Conservation (phyloP, 30 jellyfish, hydroid and myxozoan genomes). For the Aurelia sp. region DNA sequence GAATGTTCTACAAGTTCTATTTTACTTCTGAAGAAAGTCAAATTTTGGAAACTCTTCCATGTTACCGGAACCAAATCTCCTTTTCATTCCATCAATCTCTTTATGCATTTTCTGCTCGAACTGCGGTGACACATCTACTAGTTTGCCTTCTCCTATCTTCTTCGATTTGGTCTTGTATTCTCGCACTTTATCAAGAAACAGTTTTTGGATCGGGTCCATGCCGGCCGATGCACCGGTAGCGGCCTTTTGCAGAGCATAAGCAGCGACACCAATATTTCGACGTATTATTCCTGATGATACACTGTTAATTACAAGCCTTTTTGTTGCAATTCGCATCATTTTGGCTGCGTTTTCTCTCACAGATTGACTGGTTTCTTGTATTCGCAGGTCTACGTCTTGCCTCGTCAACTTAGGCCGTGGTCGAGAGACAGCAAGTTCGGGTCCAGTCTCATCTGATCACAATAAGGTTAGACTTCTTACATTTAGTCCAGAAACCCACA, state of each 20-base stretch:
- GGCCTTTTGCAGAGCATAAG: conserved; percentile 43
- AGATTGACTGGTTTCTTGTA: too few relatives aligned
- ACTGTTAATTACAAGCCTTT: too few relatives aligned
- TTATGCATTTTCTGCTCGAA: conserved; percentile 63
- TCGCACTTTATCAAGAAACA: conserved; percentile 76
- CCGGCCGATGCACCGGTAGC: conserved; percentile 1
- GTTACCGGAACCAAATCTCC: conserved; percentile 89
- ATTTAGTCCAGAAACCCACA: too few relatives aligned
- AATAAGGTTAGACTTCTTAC: too few relatives aligned
- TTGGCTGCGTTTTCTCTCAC: too few relatives aligned
- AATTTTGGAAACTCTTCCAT: conserved; percentile 87
- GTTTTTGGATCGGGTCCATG: conserved; percentile 86
- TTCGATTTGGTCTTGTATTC: conserved; percentile 78
- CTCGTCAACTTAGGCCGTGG: too few relatives aligned
- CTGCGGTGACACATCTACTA: conserved; percentile 72
- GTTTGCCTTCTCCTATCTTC: conserved; percentile 71
- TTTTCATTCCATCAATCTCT: conserved; percentile 70
- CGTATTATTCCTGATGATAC: background rate
- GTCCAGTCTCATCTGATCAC: too few relatives aligned
- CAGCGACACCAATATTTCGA: conserved; percentile 65
- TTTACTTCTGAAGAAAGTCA: conserved; percentile 53
- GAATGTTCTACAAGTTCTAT: too few relatives aligned
- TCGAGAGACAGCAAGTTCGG: too few relatives aligned
- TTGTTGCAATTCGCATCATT: too few relatives aligned
- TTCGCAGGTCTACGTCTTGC: too few relatives aligned